Evolutionary conservation across 2,888 invertebrate species (phyloP).

Genomic region (Caenorhabditis afra): DNA sequence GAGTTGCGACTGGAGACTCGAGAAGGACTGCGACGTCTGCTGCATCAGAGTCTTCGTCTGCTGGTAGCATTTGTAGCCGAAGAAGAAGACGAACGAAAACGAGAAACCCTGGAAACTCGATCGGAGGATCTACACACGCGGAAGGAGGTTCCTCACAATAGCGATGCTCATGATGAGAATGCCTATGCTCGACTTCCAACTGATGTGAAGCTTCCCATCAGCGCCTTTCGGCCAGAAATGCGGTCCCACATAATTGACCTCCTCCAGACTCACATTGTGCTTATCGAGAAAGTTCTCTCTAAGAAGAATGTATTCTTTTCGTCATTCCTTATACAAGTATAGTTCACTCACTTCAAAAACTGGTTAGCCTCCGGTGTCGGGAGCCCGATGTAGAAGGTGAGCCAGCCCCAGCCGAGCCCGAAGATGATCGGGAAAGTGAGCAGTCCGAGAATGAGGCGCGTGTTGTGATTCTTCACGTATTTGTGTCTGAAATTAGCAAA

Average conservation of each 20-base stretch:
- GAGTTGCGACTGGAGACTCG: constrained; percentile 16
- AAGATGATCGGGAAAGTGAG: constrained; percentile 7
- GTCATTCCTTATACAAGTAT: no score
- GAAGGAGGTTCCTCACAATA: background rate
- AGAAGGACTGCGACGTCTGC: background rate
- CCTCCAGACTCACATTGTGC: constrained; percentile 5
- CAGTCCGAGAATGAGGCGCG: constrained; percentile 1
- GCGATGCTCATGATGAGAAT: constrained; percentile 4
- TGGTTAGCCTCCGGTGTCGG: constrained; percentile 19
- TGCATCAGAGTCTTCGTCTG: background rate
- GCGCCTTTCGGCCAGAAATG: constrained; percentile 19
- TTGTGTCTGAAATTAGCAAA: no score
- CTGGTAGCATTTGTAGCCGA: constrained; percentile 20
- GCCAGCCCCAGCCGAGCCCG: background rate
- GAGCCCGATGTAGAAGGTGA: background rate
- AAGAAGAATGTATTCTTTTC: no score
- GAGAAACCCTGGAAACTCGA: constrained; percentile 1
- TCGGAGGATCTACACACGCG: background rate
- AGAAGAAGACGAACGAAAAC: constrained; percentile 11
- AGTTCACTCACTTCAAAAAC: constrained; percentile 13
- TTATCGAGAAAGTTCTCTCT: constrained; percentile 16
- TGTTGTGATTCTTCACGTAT: background rate
- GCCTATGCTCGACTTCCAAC: constrained; percentile 17
- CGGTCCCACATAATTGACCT: constrained; percentile 23
- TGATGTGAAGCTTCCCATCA: constrained; percentile 3